These are phyloP conservation scores for Galerucella calmariensis DNA, from an alignment of 2,888 invertebrate genomes.

Conservation along the genomic window DNA sequence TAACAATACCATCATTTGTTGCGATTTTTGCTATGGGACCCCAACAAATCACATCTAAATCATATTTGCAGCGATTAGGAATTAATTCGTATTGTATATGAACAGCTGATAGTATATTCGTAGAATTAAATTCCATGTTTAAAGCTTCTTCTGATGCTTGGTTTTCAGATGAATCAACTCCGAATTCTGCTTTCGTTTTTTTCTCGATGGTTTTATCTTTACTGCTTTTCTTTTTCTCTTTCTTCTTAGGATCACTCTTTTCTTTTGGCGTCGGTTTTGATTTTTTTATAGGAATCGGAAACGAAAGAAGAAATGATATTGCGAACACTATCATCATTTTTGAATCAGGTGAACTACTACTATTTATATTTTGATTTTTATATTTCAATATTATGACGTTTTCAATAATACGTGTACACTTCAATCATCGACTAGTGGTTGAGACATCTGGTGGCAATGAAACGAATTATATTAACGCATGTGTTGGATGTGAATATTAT, in stretches of 20 bases:
- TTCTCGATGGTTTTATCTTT: conserved; percentile 9
- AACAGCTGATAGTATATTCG: conserved; percentile 38
- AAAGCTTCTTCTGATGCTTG: conserved; percentile 12
- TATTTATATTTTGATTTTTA: too few species aligned
- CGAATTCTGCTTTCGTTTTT: not conserved
- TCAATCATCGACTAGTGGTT: too few species aligned
- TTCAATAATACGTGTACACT: not conserved
- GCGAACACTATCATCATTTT: conserved; percentile 44
- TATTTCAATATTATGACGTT: not conserved
- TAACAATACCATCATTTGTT: conserved; percentile 40
- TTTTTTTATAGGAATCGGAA: conserved; percentile 34
- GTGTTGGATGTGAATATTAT: too few species aligned
- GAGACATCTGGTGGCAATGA: too few species aligned
- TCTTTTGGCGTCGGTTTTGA: conserved; percentile 26
- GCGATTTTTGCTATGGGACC: conserved; percentile 46
- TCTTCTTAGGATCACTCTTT: conserved; percentile 26
- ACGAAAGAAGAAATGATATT: conserved; percentile 46
- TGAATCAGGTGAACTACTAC: not conserved
- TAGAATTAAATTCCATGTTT: conserved; percentile 40
- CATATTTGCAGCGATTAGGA: conserved; percentile 47
- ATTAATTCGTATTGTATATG: conserved; percentile 52
- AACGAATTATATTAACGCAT: too few species aligned
- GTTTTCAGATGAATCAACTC: not conserved
- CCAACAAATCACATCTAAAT: conserved; percentile 53
- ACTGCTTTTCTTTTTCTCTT: conserved; percentile 5